Evolutionary conservation across 2,888 invertebrate genomes (phyloP), one percentile per base, ranked within the genome.

Genomic region (Xylota sylvarum): DNA sequence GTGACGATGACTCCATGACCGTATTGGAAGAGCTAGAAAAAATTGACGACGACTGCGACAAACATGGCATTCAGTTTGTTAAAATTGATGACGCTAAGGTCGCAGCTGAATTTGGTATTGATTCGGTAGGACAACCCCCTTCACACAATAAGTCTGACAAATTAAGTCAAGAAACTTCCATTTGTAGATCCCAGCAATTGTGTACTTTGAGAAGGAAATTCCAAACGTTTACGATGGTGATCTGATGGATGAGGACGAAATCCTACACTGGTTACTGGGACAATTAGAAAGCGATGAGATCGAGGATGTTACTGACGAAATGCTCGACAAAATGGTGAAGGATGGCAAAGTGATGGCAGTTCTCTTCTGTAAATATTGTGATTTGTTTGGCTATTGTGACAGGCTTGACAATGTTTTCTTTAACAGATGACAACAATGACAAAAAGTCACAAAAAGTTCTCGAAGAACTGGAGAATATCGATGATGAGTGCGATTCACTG

Each of bases 161-260:
- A 2, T 0, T 17, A 67, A 67, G n/a, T 37, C n/a, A 27, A 69
- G 9, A 17, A 27, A 3, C 14, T 14, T 62, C 9, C 64, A 30
- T 19, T 81, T 88, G 72, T 89, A 93, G 93, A 93, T 96, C 70
- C 98, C 98, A 23, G 94, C 97, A 58, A 96, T 98, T 89, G 97
- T 98, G 88, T 98, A 98, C 93, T 98, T 97, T 93, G 98, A 98
- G 93, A 97, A 97, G 91, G 96, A 97, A 93, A 96, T 98, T 90
- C 98, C 98, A 80, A 97, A 97, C 93, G 95, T 98, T 89, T 98
- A 97, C 93, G 97, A 97, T 91, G 98, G 97, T 95, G 97, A 97
- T 92, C 94, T 97, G 89, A 96, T 96, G 92, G 96, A 97, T 91
- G 97, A 97, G 93, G 97, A 97, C 90, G 96, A 97, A 91, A 96